Evolutionary conservation across 2,888 invertebrate genomes (phyloP).

Genomic region (Spodoptera picta): DNA sequence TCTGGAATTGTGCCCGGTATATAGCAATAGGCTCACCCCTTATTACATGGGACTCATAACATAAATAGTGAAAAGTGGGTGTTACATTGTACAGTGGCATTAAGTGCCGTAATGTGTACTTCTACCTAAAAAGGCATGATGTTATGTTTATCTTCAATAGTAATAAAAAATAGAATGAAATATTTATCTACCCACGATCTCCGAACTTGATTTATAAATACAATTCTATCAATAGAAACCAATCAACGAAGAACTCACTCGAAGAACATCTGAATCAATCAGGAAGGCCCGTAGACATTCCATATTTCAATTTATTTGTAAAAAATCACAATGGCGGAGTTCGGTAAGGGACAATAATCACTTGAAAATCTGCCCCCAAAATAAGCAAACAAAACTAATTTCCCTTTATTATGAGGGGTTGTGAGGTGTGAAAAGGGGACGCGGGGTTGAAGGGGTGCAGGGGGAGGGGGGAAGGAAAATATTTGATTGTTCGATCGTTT

Average conservation of each 20-base stretch:
- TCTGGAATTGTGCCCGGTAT: too few species aligned
- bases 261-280: constrained; percentile 30
- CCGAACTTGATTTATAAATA: neutral
- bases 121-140: too few species aligned
- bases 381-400: constrained; percentile 55
- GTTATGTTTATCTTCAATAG: too few species aligned
- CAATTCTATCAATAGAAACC: constrained; percentile 19
- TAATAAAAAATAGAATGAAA: too few species aligned
- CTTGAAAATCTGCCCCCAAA: constrained; percentile 41
- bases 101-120: too few species aligned
- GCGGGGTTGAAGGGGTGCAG: neutral
- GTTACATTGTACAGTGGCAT: too few species aligned
- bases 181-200: too few species aligned
- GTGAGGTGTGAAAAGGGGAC: constrained; percentile 19
- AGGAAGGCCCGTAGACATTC: constrained; percentile 31
- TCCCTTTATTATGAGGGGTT: constrained; percentile 52
- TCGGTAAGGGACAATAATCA: constrained; percentile 29
- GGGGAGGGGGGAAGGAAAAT: constrained; percentile 50
- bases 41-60: too few species aligned
- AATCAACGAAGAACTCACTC: constrained; percentile 6
- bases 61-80: too few species aligned
- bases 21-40: too few species aligned
- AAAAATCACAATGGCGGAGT: neutral
- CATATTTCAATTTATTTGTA: constrained; percentile 13
- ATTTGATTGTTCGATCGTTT: constrained; percentile 77